Percentiles rank a stretch among this genome's conserved stretches.
These are phyloP conservation scores for Dreissena polymorpha DNA, from an alignment of 1,140 invertebrate species.

Conservation along the genomic window DNA sequence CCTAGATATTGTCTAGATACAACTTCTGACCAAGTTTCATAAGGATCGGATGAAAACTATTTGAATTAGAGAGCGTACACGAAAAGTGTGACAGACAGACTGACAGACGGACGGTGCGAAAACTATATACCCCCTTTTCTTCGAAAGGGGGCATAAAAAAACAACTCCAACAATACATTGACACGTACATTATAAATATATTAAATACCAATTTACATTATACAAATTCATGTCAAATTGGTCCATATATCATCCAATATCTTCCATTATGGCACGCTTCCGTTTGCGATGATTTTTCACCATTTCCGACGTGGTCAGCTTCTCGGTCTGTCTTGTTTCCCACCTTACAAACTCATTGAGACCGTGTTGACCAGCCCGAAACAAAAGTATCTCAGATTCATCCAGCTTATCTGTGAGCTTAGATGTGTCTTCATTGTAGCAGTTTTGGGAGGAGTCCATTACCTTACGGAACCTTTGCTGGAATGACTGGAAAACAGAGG, in stretches of 20 bases:
- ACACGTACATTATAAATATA: too few relatives aligned
- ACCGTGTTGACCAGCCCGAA: slow-evolving; percentile 83
- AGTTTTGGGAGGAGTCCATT: slow-evolving; percentile 86
- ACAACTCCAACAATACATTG: too few relatives aligned
- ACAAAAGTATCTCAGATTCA: slow-evolving; percentile 84
- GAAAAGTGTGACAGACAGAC: too few relatives aligned
- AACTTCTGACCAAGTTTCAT: too few relatives aligned
- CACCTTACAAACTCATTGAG: slow-evolving; percentile 85
- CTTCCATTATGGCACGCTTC: slow-evolving; percentile 80
- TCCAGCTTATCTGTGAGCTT: slow-evolving; percentile 83
- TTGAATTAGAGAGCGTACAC: too few relatives aligned
- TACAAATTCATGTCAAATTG: not conserved
- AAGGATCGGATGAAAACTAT: too few relatives aligned
- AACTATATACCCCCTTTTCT: too few relatives aligned
- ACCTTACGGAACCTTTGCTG: slow-evolving; percentile 83
- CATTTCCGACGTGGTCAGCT: slow-evolving; percentile 85
- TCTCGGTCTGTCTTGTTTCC: slow-evolving; percentile 83
- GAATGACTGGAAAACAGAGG: slow-evolving; percentile 81
- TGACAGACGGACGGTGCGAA: too few relatives aligned
- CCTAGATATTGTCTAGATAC: too few relatives aligned
- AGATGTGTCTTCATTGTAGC: slow-evolving; percentile 81
- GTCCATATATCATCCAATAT: slow-evolving; percentile 5
- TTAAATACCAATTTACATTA: too few relatives aligned
- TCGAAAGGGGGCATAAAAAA: too few relatives aligned
- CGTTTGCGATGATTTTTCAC: slow-evolving; percentile 88